A percentile compares a stretch with the other conserved stretches of the same genome.
phyloP scores from a whole-genome alignment of 2,888 invertebrate genomes.

The Sesia apiformis region DNA sequence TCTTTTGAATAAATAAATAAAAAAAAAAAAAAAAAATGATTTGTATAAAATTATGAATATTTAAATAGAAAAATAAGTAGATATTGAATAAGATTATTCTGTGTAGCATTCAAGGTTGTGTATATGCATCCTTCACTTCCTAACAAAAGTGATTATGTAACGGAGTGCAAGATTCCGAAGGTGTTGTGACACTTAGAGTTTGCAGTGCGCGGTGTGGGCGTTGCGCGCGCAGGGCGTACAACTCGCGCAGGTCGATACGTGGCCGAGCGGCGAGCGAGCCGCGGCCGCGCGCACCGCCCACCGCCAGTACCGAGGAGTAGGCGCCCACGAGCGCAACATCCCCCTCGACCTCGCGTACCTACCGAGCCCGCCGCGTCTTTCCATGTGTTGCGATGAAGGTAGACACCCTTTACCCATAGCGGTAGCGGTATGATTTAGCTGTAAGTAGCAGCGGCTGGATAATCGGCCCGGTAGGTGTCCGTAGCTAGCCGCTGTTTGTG shows the following conservation, averaged over 20 bases:
- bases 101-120: no score
- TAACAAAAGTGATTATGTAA: no score
- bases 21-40: no score
- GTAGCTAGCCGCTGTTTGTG: slow-evolving; percentile 28
- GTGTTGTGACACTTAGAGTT: slow-evolving; percentile 1
- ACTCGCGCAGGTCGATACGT: slow-evolving; percentile 6
- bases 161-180: no score
- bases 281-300: slow-evolving; percentile 17
- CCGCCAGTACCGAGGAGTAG: slow-evolving; percentile 17
- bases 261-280: slow-evolving; percentile 18
- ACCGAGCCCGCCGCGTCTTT: slow-evolving; percentile 14
- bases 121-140: no score
- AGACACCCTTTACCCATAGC: slow-evolving; percentile 50
- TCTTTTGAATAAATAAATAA: no score
- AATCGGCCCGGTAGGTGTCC: slow-evolving; percentile 46
- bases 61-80: no score
- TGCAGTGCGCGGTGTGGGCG: slow-evolving; percentile 6
- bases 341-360: slow-evolving; percentile 8
- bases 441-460: slow-evolving; percentile 44
- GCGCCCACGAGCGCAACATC: slow-evolving; percentile 17
- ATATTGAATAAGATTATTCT: no score
- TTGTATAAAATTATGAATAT: no score
- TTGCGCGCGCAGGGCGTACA: slow-evolving; percentile 7
- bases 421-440: slow-evolving; percentile 57
- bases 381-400: slow-evolving; percentile 68